Base-by-base conservation (phyloP, 92 coral and sea anemone species). In the Actinostola sp. region DNA sequence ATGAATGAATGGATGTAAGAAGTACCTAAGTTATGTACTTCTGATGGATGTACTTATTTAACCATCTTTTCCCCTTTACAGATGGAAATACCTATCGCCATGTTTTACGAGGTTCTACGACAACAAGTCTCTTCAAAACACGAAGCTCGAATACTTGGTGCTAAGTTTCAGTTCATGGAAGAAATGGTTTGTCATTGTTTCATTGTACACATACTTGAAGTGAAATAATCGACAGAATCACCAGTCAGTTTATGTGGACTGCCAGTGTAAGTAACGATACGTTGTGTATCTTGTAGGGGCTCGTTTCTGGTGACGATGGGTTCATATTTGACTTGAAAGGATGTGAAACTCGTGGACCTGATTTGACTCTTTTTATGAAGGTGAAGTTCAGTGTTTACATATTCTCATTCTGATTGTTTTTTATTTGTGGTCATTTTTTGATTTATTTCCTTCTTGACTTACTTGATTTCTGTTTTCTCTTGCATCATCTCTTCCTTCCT, bases 21-120 rank as follows among this genome's bases (percentile, higher is more conserved):
- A 11, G 6, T 36, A 36, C 4, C 42, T 36, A n/a, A n/a, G n/a
- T n/a, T n/a, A n/a, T n/a, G n/a, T n/a, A n/a, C n/a, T n/a, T n/a
- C n/a, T n/a, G n/a, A n/a, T n/a, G n/a, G 23, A n/a, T 14, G 19
- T 49, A 8, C 55, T 49, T n/a, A 3, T 49, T 8, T 15, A n/a
- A n/a, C 51, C 8, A 29, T 63, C 45, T 25, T 43, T 63, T 76
- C 68, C 25, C 17, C 2, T 33, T 39, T 35, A 8, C 52, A 93
- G 98, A 97, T 93, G 50, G 98, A 93, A 31, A 73, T 88, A 19
- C 87, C 97, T 33, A 59, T 91, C 54, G 60, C 61, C 55, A 45
- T 82, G 35, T 88, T 88, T 74, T 70, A 54, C 63, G 83, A 88
- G 29, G 93, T 76, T 26, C 26, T 76, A 50, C 84, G 73, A 45